These are phyloP conservation scores for Darevskia nairensis DNA, from an alignment of 2,797 vertebrate species.

Conservation along the genomic window DNA sequence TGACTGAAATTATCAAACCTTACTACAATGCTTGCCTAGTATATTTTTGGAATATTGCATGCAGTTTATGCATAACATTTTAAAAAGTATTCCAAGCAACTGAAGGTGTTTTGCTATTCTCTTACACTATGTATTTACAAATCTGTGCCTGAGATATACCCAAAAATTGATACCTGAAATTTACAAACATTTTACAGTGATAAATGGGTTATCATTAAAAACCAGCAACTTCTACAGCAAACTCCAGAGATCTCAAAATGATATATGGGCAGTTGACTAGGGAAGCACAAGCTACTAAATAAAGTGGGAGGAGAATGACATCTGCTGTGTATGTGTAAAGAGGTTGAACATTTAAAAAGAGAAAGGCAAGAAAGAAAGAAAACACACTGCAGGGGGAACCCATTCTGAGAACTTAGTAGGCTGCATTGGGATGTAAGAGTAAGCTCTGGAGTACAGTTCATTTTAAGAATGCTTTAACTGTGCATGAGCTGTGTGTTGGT, in stretches of 20 bases:
- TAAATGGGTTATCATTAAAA: background rate
- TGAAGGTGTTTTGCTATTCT: background rate
- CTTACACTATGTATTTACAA: background rate
- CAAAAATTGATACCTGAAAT: background rate
- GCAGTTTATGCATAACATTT: slow-evolving; percentile 9
- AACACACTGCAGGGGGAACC: background rate
- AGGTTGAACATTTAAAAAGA: background rate
- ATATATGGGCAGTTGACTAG: background rate
- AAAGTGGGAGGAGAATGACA: background rate
- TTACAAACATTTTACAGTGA: background rate
- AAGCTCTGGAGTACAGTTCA: too few species aligned
- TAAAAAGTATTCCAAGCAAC: background rate
- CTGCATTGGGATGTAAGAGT: background rate
- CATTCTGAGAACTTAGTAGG: background rate
- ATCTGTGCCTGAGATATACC: background rate
- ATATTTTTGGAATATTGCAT: background rate
- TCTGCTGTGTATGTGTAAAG: background rate
- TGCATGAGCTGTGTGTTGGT: too few species aligned
- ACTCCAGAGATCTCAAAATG: background rate
- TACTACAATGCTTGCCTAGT: background rate
- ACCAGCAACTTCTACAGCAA: background rate
- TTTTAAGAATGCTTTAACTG: too few species aligned
- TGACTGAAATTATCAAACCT: background rate
- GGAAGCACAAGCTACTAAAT: background rate
- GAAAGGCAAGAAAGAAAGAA: background rate